Evolutionary conservation across 2,797 vertebrate genomes (phyloP), one percentile per base, ranked within the genome.

Genomic region (Fringilla coelebs): DNA sequence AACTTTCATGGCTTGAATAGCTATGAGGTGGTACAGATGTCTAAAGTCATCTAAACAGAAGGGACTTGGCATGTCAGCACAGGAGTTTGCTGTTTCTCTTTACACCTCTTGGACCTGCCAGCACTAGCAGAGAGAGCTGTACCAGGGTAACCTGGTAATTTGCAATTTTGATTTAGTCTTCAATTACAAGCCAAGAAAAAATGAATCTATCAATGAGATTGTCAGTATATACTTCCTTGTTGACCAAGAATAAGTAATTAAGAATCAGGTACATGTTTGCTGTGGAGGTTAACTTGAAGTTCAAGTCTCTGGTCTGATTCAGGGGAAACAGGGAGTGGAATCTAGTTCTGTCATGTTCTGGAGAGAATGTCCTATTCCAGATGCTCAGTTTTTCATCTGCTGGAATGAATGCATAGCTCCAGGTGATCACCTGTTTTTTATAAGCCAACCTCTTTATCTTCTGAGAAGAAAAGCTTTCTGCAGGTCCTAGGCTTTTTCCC

Each of bases 281-380:
- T 86, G 17, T 78, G 52, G 79, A 84, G 91, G 85, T 94, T 94
- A 89, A 81, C 18, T 9, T 82, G 92, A 89, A 96, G 92, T 95
- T 94, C 90, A 93, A 82, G 60, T 67, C 60, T 82, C 52, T 67
- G 45, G 73, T 87, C 90, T 88, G 77, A 90, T 73, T 63, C 19
- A 54, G n/a, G 36, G 54, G 40, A 38, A 93, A 63, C 51, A 78
- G 32, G 58, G 48, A 82, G 63, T 85, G 46, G 34, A 63, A 63
- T 89, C 84, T 87, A 81, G 86, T 95, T 92, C 74, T 89, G n/a
- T 95, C 88, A 63, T 71, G 75, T 89, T 75, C 88, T 75, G 77
- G 29, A 67, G 79, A 84, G 36, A 66, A 73, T 54, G 63, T 70
- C 83, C 81, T 85, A 10, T 70, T 88, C 73, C 88, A 86, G 43